Base-by-base conservation (phyloP, 2,113 vertebrate genomes). In the Urocitellus parryii region DNA sequence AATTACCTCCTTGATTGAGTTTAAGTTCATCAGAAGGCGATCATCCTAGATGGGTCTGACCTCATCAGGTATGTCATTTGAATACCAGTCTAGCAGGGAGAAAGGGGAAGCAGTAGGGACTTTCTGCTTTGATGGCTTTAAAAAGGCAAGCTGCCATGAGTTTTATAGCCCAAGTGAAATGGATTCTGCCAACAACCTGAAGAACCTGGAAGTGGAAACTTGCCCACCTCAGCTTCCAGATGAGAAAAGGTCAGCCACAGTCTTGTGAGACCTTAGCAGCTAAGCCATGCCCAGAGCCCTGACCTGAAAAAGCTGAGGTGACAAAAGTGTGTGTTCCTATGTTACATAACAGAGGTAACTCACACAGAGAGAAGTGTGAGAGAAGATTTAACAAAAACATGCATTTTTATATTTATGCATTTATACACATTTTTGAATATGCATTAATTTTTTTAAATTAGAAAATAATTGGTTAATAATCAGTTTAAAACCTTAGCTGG, bases 331-430 rank as follows among this genome's bases (percentile, higher is more conserved):
- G 11, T 13, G 5, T 0, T 11, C 27, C 56, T 0, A 45, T 12
- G 17, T 48, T 32, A 51, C 4, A 6, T 29, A n/a, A 14, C 6
- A 1, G 32, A 0, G 18, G 11, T 5, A 27, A 53, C 3, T 11
- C 10, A 65, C 9, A 6, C 0, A 39, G 2, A 70, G 29, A 58
- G 42, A 67, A 22, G 4, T 1, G n/a, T 17, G n/a, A 85, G 25
- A 70, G 32, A 83, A 58, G 51, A 37, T 39, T 39, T 39, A 39
- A 39, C 0, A 3, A 8, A 34, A 4, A 16, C 6, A 48, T 10
- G 45, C 45, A 48, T 48, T 48, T 48, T 7, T 7, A 2, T 18
- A 32, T 22, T 11, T 51, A 42, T 45, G n/a, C 4, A 8, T 5
- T 56, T 34, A 63, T 70, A 65, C 4, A 61, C 27, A 4, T 39